These are phyloP conservation scores for Mohoua ochrocephala DNA, from an alignment of 2,113 vertebrate genomes.

Conservation along the genomic window DNA sequence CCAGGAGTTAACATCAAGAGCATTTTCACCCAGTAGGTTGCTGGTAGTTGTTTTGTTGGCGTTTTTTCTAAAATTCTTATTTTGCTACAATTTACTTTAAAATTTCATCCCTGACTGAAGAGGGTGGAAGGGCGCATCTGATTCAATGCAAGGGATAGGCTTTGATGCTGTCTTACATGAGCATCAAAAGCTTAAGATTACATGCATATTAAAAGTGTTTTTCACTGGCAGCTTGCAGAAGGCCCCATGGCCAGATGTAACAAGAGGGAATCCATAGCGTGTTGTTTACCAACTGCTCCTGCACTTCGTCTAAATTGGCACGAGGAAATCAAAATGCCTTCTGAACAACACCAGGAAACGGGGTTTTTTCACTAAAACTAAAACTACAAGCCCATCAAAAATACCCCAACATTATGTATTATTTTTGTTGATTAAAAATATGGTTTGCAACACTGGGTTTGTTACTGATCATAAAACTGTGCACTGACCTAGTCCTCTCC, in stretches of 20 bases:
- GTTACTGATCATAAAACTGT: neutral
- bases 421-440: neutral
- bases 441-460: neutral
- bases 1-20: neutral
- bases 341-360: neutral
- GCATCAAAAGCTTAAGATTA: conserved; percentile 43
- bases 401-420: neutral
- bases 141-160: neutral
- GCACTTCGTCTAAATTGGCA: neutral
- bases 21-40: neutral
- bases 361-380: neutral
- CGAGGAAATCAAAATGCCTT: neutral
- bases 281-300: neutral
- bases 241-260: neutral
- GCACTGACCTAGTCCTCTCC: neutral
- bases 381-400: neutral
- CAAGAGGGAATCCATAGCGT: neutral
- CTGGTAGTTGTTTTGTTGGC: neutral
- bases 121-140: neutral
- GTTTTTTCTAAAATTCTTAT: neutral
- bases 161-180: conserved; percentile 39
- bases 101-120: conserved; percentile 6
- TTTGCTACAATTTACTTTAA: neutral
- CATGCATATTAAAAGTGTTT: conserved; percentile 30
- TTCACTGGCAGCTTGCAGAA: conserved; percentile 13